Conservation (phyloP, 1,140 invertebrate genomes). For the Octopus bimaculoides region DNA sequence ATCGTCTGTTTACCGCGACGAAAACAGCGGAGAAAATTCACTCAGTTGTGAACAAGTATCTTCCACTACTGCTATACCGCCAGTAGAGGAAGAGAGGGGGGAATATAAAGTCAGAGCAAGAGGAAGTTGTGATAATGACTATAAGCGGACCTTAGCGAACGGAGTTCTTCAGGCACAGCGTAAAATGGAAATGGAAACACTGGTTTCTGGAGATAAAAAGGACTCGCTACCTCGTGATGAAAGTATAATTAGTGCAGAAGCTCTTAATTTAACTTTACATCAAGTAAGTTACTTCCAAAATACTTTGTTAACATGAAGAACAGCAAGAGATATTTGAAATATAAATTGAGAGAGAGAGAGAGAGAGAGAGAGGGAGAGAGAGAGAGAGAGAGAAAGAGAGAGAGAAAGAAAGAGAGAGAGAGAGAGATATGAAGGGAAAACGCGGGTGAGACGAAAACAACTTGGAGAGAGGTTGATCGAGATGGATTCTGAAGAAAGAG, state of each 20-base stretch:
- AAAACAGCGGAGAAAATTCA: too few relatives aligned
- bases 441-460: constrained; percentile 6
- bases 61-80: too few relatives aligned
- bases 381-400: constrained; percentile 16
- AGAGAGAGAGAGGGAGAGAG: constrained; percentile 12
- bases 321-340: not conserved
- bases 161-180: too few relatives aligned
- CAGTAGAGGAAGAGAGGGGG: too few relatives aligned
- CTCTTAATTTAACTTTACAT: not conserved
- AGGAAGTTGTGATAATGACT: too few relatives aligned
- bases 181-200: too few relatives aligned
- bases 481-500: not conserved
- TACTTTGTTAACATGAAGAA: not conserved
- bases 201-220: constrained; percentile 10
- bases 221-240: constrained; percentile 16
- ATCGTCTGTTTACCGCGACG: too few relatives aligned
- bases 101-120: too few relatives aligned
- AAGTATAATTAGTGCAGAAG: not conserved
- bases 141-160: too few relatives aligned
- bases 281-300: not conserved
- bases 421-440: constrained; percentile 15
- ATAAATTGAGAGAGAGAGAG: not conserved
- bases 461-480: not conserved
- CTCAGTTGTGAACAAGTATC: too few relatives aligned
- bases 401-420: constrained; percentile 14